Conservation (phyloP, 30 jellyfish, hydroid and myxozoan species). For the Calvadosia cruxmelitensis region DNA sequence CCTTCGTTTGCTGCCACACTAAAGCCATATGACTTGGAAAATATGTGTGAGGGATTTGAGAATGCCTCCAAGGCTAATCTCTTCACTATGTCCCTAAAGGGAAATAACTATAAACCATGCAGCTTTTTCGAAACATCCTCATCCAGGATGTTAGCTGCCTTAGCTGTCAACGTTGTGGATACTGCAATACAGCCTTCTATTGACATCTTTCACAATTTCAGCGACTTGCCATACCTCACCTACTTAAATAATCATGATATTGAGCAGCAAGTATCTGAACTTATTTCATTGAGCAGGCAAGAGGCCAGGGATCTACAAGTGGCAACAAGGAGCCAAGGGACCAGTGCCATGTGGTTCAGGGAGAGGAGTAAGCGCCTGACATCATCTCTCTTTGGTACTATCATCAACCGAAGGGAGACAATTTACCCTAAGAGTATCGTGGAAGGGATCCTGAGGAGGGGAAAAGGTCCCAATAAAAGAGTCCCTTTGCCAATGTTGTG, state of each 20-base stretch:
- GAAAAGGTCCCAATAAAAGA: constrained; percentile 10
- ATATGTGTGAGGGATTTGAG: neutral
- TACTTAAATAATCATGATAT: neutral
- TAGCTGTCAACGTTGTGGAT: constrained; percentile 1
- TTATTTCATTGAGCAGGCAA: constrained; percentile 8
- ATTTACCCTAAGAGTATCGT: constrained; percentile 26
- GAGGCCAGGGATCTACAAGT: constrained; percentile 3
- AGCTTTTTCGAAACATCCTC: constrained; percentile 22
- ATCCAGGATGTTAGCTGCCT: constrained; percentile 6
- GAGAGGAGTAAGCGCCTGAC: constrained; percentile 31
- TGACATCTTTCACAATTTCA: constrained; percentile 5
- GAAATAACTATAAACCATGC: constrained; percentile 41
- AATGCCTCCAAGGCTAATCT: neutral
- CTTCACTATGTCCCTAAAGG: constrained; percentile 9
- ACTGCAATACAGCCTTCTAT: constrained; percentile 2
- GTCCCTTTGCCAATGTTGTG: constrained; percentile 7
- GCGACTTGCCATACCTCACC: constrained; percentile 1
- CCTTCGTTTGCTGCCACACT: neutral
- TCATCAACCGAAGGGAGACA: constrained; percentile 23
- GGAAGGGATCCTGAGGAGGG: constrained; percentile 4
- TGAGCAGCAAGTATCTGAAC: constrained; percentile 8
- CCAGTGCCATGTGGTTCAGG: constrained; percentile 9
- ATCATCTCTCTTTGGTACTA: constrained; percentile 28
- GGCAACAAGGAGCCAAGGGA: neutral
- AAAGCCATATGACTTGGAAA: neutral